phyloP scores from a whole-genome alignment of 2,888 invertebrate species.

The Lycia hirtaria region DNA sequence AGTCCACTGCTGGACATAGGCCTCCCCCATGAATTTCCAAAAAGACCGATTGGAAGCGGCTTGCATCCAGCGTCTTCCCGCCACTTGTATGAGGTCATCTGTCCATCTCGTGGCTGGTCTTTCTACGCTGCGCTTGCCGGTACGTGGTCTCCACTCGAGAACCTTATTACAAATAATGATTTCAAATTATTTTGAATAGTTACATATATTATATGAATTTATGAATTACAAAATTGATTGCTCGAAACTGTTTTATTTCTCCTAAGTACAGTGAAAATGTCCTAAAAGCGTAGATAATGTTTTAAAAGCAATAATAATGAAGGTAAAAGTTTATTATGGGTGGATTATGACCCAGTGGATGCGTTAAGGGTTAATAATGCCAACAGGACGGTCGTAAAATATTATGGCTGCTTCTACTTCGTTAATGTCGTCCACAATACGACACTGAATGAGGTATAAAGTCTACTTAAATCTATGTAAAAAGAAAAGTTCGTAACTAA shows the following conservation, averaged over 20 bases:
- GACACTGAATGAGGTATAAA: slow-evolving; percentile 35
- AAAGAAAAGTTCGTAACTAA: not conserved
- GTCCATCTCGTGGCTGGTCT: too few relatives aligned
- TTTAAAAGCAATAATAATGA: slow-evolving; percentile 45
- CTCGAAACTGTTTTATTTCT: not conserved
- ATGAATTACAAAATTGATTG: too few relatives aligned
- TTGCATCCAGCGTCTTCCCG: too few relatives aligned
- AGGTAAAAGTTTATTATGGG: slow-evolving; percentile 51
- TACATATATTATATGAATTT: too few relatives aligned
- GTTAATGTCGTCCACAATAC: slow-evolving; percentile 30
- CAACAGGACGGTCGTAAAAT: slow-evolving; percentile 61
- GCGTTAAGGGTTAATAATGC: slow-evolving; percentile 59
- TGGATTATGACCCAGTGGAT: slow-evolving; percentile 46
- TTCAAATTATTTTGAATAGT: too few relatives aligned
- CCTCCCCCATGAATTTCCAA: too few relatives aligned
- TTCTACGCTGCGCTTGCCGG: too few relatives aligned
- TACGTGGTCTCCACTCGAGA: too few relatives aligned
- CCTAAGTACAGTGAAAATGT: not conserved
- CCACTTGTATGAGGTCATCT: too few relatives aligned
- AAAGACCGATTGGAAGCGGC: too few relatives aligned
- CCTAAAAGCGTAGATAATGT: slow-evolving; percentile 11
- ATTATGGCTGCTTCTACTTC: slow-evolving; percentile 60
- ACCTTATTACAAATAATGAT: too few relatives aligned
- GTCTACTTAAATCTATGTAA: slow-evolving; percentile 8
- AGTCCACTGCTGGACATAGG: too few relatives aligned